Evolutionary conservation across 2,888 invertebrate genomes (phyloP), one percentile per base, ranked within the genome.

Genomic region (Cryptus viduatorius): DNA sequence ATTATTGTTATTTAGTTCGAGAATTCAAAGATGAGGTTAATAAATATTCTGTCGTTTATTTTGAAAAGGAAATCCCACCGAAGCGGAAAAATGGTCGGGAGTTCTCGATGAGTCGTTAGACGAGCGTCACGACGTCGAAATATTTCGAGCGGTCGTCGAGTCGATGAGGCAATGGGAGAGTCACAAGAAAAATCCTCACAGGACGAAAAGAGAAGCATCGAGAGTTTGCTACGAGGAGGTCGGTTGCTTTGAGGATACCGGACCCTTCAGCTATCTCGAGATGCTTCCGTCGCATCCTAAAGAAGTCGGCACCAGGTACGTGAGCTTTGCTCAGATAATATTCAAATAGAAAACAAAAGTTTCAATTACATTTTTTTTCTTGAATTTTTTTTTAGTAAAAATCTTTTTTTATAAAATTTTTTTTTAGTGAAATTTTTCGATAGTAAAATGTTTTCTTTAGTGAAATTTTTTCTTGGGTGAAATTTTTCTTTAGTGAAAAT

Each of bases 181-280:
- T 78, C 95, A 95, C 79, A 95, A 95, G 94, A 95, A 92, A 83
- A 84, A 71, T 75, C 73, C 84, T 64, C 91, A 89, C 92, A 96
- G 97, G 91, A 95, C 94, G 24, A 97, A 97, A 93, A 94, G 98
- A 79, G 97, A 98, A 16, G 96, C 97, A 84, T 96, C 97, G 86
- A 95, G 96, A 84, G 97, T 98, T 1, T 99, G 98, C 93, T 98
- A 98, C 92, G 96, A 96, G 24, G 97, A 97, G 85, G 95, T 98
- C 75, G 98, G 98, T 8, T 99, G 99, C 92, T 98, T 98, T 94
- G 97, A 98, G 91, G 98, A 98, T 90, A 96, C 97, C 3, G 98
- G 98, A 0, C 97, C 98, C 0, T 98, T 98, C 93, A 97, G 97
- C 76, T 98, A 98, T 92, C 94, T 98, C 93, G 98, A 98, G 94